Conservation (phyloP, 2,888 invertebrate genomes). For the Stenodera caucasica region DNA sequence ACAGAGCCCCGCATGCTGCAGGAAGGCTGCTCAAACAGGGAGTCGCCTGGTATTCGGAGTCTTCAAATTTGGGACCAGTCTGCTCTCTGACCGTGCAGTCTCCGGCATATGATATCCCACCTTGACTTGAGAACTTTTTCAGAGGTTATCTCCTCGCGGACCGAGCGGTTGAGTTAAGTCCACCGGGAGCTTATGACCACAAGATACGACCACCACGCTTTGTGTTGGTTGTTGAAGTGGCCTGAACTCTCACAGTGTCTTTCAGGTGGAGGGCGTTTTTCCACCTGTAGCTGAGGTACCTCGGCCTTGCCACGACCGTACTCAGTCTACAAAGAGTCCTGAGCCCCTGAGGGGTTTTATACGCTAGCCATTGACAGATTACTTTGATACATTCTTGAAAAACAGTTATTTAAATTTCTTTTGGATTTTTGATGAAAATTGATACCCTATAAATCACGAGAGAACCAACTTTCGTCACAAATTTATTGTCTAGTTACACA, state of each 20-base stretch:
- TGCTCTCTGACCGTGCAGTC: constrained; percentile 1
- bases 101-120: constrained; percentile 1
- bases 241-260: not conserved
- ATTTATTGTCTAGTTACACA: no score
- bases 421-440: no score
- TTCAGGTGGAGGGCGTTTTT: not conserved
- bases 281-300: not conserved
- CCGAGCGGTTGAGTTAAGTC: not conserved
- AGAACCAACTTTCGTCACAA: no score
- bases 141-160: not conserved
- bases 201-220: not conserved
- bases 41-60: not conserved
- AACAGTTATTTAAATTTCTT: no score
- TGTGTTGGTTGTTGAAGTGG: not conserved
- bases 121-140: constrained; percentile 5
- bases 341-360: no score
- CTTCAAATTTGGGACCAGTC: not conserved
- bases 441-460: no score
- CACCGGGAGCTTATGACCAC: not conserved
- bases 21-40: not conserved
- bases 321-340: no score
- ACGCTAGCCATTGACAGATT: no score
- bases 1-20: not conserved
- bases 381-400: no score
- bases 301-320: no score